Base-by-base conservation (phyloP, 2,113 vertebrate species). In the Malurus elegans region DNA sequence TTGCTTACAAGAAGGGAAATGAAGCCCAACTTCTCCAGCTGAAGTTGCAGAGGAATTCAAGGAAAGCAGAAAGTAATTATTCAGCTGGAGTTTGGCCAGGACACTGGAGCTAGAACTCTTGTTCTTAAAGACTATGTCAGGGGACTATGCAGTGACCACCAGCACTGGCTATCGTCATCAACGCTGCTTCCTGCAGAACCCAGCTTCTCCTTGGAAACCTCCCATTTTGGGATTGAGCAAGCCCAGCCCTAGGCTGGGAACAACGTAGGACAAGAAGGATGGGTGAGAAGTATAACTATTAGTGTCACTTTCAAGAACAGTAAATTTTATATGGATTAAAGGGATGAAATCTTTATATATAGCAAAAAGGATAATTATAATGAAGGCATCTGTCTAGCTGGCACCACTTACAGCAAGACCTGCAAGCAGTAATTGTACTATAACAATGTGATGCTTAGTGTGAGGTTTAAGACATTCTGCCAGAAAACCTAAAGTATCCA, bases 371-470 rank as follows among this genome's bases (percentile, higher is more conserved):
- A 92, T 95, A 94, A 97, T 97, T 96, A 97, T 82, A 97, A 97
- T 95, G 97, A 97, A 96, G 89, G 96, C 97, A 98, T 98, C 97
- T 98, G 98, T 97, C 98, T 98, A 96, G 97, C 97, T 98, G 98
- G 98, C 98, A 98, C 98, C 98, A 97, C 94, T 97, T 97, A 91
- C 78, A 95, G 85, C 86, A 98, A 98, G 98, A 98, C 97, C 97
- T 95, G 97, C 95, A 98, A 98, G 98, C 96, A 98, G 88, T 97
- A 98, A 97, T 98, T 98, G 98, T 98, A 98, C 98, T 98, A 98
- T 98, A 98, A 97, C 98, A 98, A 98, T 92, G 94, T 97, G 95
- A 94, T 97, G 97, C 98, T 98, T 98, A 98, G 98, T 98, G 98
- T 98, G 98, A 98, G 98, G 98, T 98, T 98, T 98, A 95, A 96